Base-by-base conservation (phyloP, 2,888 invertebrate species). In the Callyntrura sp. region DNA sequence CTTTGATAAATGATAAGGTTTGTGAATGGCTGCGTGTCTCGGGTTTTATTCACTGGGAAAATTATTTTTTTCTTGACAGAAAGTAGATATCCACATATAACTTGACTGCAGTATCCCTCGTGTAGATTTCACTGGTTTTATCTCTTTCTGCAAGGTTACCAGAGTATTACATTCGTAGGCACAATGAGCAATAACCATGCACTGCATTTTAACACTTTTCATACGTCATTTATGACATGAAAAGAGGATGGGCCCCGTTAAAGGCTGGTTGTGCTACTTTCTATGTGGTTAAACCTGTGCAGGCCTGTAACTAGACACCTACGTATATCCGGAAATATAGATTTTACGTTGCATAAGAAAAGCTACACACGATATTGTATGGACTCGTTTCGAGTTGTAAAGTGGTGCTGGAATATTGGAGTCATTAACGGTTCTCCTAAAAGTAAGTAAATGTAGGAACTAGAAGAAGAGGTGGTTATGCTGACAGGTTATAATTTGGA, bases 101-200 rank as follows among this genome's bases (percentile, higher is more conserved):
- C 2, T 35, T 6, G 35, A 35, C 35, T 35, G 2, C 6, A 35
- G 35, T 35, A 35, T 2, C 6, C 35, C 35, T 35, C 2, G 35
- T 35, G 35, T 35, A 35, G 35, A 6, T 35, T 35, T 35, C 35
- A 51, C 2, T 51, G 6, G 48, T 8, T 51, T 12, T 51, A 51
- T 14, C 51, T n/a, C 51, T 51, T 51, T 51, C 14, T 2, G n/a
- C 51, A 51, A 51, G 51, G 51, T 51, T 51, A 35, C 35, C 35
- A 35, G n/a, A n/a, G n/a, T 55, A n/a, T 62, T 25, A 62, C 25
- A 4, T 23, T n/a, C 28, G 11, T 65, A 11, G 28, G 60, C 11
- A 68, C 65, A 65, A 65, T 68, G 68, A 68, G 14, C 68, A 68
- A 73, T 73, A 73, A 73, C 43, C 6, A 70, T 70, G 70, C 70